Conservation (phyloP, 2,888 invertebrate species). For the Sepioteuthis lessoniana region DNA sequence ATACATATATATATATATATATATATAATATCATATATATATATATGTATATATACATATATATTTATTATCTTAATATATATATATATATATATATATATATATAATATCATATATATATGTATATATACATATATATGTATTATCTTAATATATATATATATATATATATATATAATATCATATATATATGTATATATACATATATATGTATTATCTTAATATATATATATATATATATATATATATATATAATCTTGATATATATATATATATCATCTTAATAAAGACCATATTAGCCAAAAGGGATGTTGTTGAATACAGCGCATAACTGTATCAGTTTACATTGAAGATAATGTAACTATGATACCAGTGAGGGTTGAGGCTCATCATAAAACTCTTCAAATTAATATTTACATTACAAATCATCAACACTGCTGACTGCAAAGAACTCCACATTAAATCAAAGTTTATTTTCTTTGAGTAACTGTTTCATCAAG, state of each 20-base stretch:
- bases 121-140: not conserved
- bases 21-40: conserved; percentile 2
- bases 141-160: not conserved
- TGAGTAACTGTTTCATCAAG: too few species aligned
- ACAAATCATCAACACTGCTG: too few species aligned
- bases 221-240: not conserved
- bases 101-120: conserved; percentile 46
- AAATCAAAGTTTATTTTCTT: too few species aligned
- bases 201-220: not conserved
- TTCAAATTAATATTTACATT: too few species aligned
- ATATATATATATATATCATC: not conserved
- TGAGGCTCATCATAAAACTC: too few species aligned
- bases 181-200: not conserved
- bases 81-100: not conserved
- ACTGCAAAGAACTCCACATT: too few species aligned
- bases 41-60: not conserved
- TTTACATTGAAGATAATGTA: too few species aligned
- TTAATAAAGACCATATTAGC: too few species aligned
- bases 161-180: not conserved
- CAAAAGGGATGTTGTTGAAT: too few species aligned
- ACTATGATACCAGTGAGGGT: too few species aligned
- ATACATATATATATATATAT: conserved; percentile 2
- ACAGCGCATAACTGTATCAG: too few species aligned
- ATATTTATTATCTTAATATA: not conserved
- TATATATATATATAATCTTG: not conserved